Evolutionary conservation across 2,113 vertebrate genomes (phyloP), one percentile per base, ranked within the genome.

Genomic region (Megaceryle torquata): DNA sequence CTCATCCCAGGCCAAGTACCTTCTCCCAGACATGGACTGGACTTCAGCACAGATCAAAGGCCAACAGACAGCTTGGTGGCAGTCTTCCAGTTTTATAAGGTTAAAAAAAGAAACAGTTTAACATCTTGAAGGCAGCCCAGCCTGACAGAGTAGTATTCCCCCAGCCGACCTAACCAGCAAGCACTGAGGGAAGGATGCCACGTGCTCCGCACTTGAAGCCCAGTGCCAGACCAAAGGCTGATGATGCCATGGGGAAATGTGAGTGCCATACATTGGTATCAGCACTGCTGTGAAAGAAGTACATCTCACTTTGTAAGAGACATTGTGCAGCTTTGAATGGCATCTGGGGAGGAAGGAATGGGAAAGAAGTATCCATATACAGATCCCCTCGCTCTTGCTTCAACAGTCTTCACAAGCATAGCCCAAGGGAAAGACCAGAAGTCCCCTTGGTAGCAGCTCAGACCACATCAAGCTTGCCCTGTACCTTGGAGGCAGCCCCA

Each of bases 251-350:
- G 17, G 41, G 26, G 24, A 60, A 77, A 35, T 0, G 4, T 16
- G 15, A 86, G 37, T 15, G 31, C 12, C 18, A 39, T 1, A 0
- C 3, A 1, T 1, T 10, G 6, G 35, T 61, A 35, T 28, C 53
- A 80, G 35, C 44, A 44, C 9, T 1, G 0, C 39, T 41, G 63
- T 0, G 6, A 20, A 71, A 57, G 59, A 71, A 33, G 43, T 5
- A n/a, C 20, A n/a, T 21, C 33, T 43, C 39, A 17, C 17, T 81
- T 69, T 33, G 5, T 72, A 25, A 91, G 21, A 89, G n/a, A 81
- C 1, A 3, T 9, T 5, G 0, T 19, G 12, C 25, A 56, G 33
- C 25, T 61, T 50, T 41, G 31, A 15, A 35, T 29, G 82, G 44
- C 22, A 71, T 10, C 26, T 48, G 19, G 5, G 20, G 31, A 90